Base-by-base conservation (phyloP, 1,140 invertebrate genomes). In the Dendrolimus kikuchii region DNA sequence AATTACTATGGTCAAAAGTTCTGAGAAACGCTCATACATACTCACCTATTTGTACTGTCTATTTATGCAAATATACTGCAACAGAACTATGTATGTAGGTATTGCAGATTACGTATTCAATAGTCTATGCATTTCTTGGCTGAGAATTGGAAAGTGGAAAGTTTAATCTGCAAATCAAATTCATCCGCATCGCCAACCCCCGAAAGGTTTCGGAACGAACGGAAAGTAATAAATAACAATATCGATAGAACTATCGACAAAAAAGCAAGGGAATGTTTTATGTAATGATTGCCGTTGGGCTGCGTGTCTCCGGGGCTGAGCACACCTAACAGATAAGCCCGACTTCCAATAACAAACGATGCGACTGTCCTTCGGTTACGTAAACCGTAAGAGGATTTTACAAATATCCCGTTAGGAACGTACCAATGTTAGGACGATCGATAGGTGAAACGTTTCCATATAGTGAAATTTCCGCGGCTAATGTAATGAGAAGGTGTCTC, bases 351-450 rank as follows among this genome's bases (percentile, higher is more conserved):
- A 76, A 71, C 68, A 77, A 72, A 63, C 66, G 50, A 62, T 59
- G 52, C 57, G 49, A 59, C 50, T 52, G 61, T 66, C 69, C 70
- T 68, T 64, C 66, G 69, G 63, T 81, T 78, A 78, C 78, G 76
- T 81, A 81, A 81, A 81, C 74, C 65, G 44, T 59, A 51, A 63
- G 52, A 66, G 57, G 63, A 73, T 68, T 76, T 79, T 69, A 69
- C 71, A 71, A 76, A 76, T 71, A 72, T 64, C 64, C 65, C 57
- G 59, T 59, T 57, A 62, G 51, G 61, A 63, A 60, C 64, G 49
- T 56, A 66, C 60, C 52, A 61, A 59, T 47, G 45, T 51, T 66
- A 66, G 69, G 78, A 80, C 79, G 74, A 82, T 80, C 71, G 57
- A 67, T 68, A 72, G 71, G 73, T 52, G 60, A 68, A 68, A 70